Conservation (phyloP, 2,113 vertebrate species). For the Charina bottae region DNA sequence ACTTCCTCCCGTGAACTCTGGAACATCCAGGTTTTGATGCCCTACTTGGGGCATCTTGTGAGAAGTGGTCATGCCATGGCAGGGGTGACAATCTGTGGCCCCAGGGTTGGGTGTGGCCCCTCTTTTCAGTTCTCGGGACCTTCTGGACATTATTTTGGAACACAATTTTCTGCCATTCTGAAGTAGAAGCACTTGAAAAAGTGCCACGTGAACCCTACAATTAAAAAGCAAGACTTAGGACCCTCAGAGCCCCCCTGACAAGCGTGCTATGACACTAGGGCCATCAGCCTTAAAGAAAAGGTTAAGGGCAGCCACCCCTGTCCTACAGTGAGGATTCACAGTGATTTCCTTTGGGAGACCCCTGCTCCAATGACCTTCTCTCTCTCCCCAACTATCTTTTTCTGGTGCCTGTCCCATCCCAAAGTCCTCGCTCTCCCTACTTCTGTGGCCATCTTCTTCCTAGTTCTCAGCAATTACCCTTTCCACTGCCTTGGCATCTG, state of each 20-base stretch:
- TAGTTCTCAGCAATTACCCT: background rate
- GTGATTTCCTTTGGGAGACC: background rate
- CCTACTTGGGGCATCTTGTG: background rate
- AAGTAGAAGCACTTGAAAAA: background rate
- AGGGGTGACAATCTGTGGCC: background rate
- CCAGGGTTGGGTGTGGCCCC: background rate
- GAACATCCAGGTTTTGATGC: background rate
- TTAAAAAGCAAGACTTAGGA: background rate
- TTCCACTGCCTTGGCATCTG: background rate
- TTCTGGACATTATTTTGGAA: background rate
- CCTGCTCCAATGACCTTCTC: background rate
- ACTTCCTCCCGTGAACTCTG: background rate
- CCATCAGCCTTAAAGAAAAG: background rate
- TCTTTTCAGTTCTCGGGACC: background rate
- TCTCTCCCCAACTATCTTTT: background rate
- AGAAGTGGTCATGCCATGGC: background rate
- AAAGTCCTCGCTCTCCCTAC: background rate
- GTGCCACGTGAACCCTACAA: background rate
- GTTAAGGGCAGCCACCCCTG: background rate
- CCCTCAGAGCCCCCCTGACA: background rate
- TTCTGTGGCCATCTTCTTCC: background rate
- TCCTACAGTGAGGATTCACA: background rate
- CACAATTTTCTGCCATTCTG: background rate
- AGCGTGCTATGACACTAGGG: background rate
- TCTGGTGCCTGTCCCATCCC: background rate